phyloP scores from a whole-genome alignment of 2,113 vertebrate genomes.

The Gambusia affinis region DNA sequence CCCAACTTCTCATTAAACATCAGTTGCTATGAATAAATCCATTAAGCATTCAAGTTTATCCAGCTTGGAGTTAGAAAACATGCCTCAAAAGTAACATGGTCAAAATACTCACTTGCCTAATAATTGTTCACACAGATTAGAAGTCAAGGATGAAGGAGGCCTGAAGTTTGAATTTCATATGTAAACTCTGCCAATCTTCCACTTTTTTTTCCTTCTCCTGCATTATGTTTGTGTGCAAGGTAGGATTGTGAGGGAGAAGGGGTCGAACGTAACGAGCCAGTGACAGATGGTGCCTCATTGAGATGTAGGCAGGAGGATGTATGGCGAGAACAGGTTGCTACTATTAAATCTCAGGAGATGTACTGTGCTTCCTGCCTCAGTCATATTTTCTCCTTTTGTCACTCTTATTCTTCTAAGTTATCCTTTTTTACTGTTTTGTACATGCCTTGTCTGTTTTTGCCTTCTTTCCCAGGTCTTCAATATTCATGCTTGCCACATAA shows the following conservation, averaged over 20 bases:
- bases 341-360: conserved; percentile 61
- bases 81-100: too few species aligned
- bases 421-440: conserved; percentile 15
- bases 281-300: conserved; percentile 62
- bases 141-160: too few species aligned
- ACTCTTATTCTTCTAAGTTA: conserved; percentile 17
- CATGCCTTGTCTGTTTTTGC: conserved; percentile 8
- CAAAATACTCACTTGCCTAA: too few species aligned
- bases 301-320: conserved; percentile 57
- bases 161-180: too few species aligned
- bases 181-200: not conserved
- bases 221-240: conserved; percentile 13
- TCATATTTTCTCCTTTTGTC: conserved; percentile 18
- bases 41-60: too few species aligned
- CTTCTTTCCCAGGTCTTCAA: not conserved
- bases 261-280: conserved; percentile 40
- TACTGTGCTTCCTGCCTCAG: conserved; percentile 32
- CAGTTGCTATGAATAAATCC: too few species aligned
- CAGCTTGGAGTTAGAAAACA: too few species aligned
- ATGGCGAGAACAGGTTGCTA: conserved; percentile 39
- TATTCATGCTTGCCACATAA: conserved; percentile 11
- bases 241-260: conserved; percentile 24
- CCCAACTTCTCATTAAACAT: too few species aligned
- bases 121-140: too few species aligned
- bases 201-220: not conserved